Evolutionary conservation across 2,113 vertebrate genomes (phyloP).

Genomic region (Rhabdornis inornatus): DNA sequence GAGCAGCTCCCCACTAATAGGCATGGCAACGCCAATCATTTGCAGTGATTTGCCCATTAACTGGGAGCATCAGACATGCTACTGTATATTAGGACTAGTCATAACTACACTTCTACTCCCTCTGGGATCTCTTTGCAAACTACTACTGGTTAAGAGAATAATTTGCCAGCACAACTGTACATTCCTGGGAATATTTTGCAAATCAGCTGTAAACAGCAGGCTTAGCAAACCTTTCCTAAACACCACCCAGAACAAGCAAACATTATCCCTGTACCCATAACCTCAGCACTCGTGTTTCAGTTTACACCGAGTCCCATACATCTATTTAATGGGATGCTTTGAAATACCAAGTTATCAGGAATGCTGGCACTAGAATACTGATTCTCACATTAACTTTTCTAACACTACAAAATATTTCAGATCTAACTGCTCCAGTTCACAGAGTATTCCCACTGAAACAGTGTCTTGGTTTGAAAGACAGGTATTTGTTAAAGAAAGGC

Average conservation of each 20-base stretch:
- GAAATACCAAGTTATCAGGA: not conserved
- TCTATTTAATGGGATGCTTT: not conserved
- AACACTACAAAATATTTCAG: not conserved
- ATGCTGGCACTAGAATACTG: not conserved
- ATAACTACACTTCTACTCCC: not conserved
- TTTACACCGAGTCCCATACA: not conserved
- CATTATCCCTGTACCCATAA: not conserved
- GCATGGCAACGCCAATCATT: not conserved
- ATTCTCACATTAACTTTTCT: not conserved
- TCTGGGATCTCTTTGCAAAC: not conserved
- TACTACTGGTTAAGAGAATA: not conserved
- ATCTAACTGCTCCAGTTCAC: not conserved
- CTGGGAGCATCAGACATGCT: rapidly evolving
- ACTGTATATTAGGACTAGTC: not conserved
- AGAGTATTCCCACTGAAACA: not conserved
- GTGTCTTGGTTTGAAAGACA: no score
- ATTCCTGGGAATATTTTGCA: not conserved
- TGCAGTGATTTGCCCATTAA: not conserved
- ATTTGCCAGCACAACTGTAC: conserved; percentile 2
- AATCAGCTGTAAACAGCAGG: not conserved
- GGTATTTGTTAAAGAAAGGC: no score
- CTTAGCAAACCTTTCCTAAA: not conserved
- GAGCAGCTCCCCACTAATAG: not conserved
- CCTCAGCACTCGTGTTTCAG: not conserved
- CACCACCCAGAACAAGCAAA: not conserved